Conservation (phyloP, 1,140 invertebrate genomes). For the Papilio helenus region DNA sequence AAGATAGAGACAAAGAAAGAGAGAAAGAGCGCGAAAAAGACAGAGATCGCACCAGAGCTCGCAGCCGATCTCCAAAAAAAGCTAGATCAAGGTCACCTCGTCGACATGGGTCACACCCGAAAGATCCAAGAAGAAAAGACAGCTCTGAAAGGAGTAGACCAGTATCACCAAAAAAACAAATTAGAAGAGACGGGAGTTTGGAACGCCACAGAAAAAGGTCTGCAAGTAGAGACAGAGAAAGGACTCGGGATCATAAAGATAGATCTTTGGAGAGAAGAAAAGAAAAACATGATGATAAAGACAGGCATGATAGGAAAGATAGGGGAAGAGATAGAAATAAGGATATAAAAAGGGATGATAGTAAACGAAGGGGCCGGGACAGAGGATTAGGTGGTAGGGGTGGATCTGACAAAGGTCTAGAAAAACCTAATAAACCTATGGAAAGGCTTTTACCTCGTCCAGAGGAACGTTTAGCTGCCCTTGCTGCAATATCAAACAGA, state of each 20-base stretch:
- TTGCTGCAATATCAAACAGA: conserved; percentile 81
- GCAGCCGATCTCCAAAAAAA: conserved; percentile 77
- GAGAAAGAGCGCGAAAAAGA: conserved; percentile 77
- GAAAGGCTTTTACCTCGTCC: conserved; percentile 79
- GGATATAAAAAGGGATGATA: conserved; percentile 78
- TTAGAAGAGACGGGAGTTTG: conserved; percentile 71
- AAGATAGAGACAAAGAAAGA: conserved; percentile 71
- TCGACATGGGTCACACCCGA: conserved; percentile 71
- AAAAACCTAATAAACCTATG: conserved; percentile 82
- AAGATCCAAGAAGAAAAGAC: conserved; percentile 77
- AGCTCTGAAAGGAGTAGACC: conserved; percentile 80
- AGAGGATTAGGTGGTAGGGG: conserved; percentile 72
- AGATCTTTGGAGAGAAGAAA: conserved; percentile 79
- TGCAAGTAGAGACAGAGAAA: conserved; percentile 71
- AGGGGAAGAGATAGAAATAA: conserved; percentile 85
- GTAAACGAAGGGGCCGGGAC: conserved; percentile 72
- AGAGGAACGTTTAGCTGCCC: conserved; percentile 78
- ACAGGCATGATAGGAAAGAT: conserved; percentile 83
- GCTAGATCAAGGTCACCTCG: conserved; percentile 74
- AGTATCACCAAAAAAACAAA: conserved; percentile 78
- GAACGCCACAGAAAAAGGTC: conserved; percentile 78
- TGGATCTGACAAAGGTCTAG: conserved; percentile 77
- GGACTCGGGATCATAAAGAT: conserved; percentile 78
- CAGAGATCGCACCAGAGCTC: conserved; percentile 67
- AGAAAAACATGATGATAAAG: conserved; percentile 82